Percentiles rank a stretch among this genome's conserved stretches.
Evolutionary conservation across 2,797 vertebrate species (phyloP).

Genomic region (Sphaeramia orbicularis): DNA sequence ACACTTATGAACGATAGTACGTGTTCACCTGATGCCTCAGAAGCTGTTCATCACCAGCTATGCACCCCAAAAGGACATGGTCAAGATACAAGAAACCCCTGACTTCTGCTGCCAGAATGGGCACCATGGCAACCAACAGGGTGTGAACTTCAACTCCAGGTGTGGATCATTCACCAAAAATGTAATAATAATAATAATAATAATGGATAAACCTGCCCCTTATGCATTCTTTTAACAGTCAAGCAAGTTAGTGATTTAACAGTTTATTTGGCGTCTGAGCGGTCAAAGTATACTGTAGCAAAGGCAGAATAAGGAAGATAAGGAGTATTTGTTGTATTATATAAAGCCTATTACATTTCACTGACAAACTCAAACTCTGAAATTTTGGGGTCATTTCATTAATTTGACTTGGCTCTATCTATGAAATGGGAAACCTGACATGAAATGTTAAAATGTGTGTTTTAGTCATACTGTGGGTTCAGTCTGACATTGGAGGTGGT

Average conservation of each 20-base stretch:
- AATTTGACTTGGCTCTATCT: background rate
- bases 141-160: background rate
- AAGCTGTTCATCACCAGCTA: slow-evolving; percentile 51
- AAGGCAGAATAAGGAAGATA: background rate
- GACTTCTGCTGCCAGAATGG: slow-evolving; percentile 19
- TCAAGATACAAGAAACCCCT: slow-evolving; percentile 12
- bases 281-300: no score
- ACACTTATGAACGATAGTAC: slow-evolving; percentile 36
- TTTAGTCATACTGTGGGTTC: background rate
- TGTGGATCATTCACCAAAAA: background rate
- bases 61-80: slow-evolving; percentile 36
- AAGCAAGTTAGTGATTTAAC: no score
- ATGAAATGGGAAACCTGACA: background rate
- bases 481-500: slow-evolving; percentile 4
- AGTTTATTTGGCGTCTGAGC: no score
- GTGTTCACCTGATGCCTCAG: slow-evolving; percentile 61
- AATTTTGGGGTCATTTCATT: slow-evolving; percentile 2
- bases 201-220: no score
- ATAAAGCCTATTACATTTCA: background rate
- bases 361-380: background rate
- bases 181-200: no score
- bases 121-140: slow-evolving; percentile 9
- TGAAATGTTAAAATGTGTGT: background rate
- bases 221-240: no score
- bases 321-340: background rate